Conservation (phyloP, 2,797 vertebrate species). For the Peromyscus melanophrys region DNA sequence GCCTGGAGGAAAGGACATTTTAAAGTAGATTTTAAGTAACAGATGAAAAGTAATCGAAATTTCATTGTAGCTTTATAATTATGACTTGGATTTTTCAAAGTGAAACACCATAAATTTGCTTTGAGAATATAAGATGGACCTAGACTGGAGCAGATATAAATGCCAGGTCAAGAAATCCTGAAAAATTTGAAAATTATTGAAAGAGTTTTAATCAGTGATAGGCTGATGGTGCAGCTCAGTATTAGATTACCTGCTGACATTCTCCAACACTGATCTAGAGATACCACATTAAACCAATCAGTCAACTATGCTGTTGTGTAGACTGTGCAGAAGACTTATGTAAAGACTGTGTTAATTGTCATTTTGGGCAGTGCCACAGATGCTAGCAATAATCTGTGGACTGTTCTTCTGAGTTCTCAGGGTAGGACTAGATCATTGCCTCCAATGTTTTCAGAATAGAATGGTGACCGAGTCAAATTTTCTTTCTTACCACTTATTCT, state of each 20-base stretch:
- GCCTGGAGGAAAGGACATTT: neutral
- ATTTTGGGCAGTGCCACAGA: neutral
- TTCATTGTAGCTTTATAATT: neutral
- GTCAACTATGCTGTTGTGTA: neutral
- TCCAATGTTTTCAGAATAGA: neutral
- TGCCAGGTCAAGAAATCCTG: neutral
- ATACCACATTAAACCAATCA: neutral
- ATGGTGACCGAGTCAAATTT: neutral
- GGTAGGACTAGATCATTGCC: neutral
- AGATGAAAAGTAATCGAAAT: neutral
- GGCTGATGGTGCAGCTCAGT: neutral
- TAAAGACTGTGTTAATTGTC: neutral
- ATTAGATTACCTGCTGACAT: neutral
- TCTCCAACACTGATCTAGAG: neutral
- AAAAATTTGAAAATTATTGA: too few species aligned
- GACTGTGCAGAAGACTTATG: neutral
- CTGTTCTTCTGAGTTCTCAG: neutral
- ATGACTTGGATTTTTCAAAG: neutral
- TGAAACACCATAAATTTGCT: neutral
- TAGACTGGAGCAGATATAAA: neutral
- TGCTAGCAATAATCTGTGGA: neutral
- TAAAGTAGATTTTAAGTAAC: neutral
- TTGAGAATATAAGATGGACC: neutral
- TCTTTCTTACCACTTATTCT: constrained; percentile 17
- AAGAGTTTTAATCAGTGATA: neutral